Evolutionary conservation across 2,113 vertebrate genomes (phyloP), one percentile per base, ranked within the genome.

Genomic region (Syngnathus typhle): DNA sequence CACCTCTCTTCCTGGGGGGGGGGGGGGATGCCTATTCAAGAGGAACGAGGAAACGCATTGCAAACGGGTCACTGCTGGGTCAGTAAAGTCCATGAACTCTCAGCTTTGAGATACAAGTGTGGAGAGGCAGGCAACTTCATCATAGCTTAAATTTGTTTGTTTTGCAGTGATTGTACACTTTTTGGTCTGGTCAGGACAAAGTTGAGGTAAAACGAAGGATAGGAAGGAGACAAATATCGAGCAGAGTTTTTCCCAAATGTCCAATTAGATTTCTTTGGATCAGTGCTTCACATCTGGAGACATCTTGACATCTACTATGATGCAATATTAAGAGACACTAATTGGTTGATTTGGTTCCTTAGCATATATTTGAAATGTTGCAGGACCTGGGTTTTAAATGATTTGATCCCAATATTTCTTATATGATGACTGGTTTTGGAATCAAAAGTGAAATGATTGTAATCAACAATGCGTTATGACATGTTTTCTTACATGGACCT

Each of bases 21-120:
- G 78, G 79, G 90, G 89, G 91, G 91, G 66, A 54, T 77, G 56
- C 75, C 90, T 92, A 90, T 92, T 94, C 88, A 91, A 90, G 87
- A 90, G 88, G 85, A 90, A 89, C 88, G 79, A 91, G 89, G 61
- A 84, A 80, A 85, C 77, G 85, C 91, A 90, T 89, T 83, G 89
- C 88, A 81, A 60, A 85, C 82, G 90, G 94, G 94, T 95, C 94
- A 93, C 46, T 60, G 82, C 71, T 83, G 79, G 95, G 94, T 96
- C 94, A 95, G 77, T 75, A 91, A 87, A 95, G 95, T 94, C 93
- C 94, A 93, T 84, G 88, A 90, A 91, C 91, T 77, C 80, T 68
- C 82, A 80, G 79, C 59, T 88, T 79, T 76, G 67, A 68, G 60
- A 70, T 72, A 68, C 73, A 71, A 77, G 78, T 73, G 65, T 49